Base-by-base conservation (phyloP, 2,113 vertebrate species). In the Manacus vitellinus region DNA sequence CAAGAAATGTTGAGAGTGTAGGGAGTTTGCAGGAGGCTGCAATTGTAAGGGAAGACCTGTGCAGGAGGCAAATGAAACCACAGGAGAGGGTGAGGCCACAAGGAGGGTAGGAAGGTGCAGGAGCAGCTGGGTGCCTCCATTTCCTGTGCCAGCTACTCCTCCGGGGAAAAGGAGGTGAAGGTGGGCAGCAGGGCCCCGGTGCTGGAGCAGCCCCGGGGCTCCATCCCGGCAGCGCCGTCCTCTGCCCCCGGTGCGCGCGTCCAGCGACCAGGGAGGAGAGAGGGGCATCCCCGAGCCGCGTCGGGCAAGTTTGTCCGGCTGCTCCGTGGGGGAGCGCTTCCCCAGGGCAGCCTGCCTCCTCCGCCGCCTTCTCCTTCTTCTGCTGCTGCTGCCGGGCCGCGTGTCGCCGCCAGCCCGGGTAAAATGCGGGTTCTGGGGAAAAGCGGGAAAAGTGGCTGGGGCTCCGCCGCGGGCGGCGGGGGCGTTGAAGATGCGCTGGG, bases 31-130 rank as follows among this genome's bases (percentile, higher is more conserved):
- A 15, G 65, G 85, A 61, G 80, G 49, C 82, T 83, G 83, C 41
- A n/a, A 0, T 0, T 30, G 14, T 7, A 8, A 6, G 18, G 33
- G 25, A 5, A 47, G 24, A 54, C 33, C 35, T 61, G 35, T 28
- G 71, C 51, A 55, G 47, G 44, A 65, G 58, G 47, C 52, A 72
- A 30, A 28, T 62, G 41, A 44, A 76, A 31, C 8, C 13, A 14
- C 14, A 54, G 49, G 58, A 43, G 14, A 33, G 15, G 37, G 17
- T 49, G 22, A 31, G 80, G 86, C 49, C 20, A 2, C 41, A 33
- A 22, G 63, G 71, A 79, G 54, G 10, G 37, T 18, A 59, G 52
- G 41, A 54, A 75, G 56, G 54, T 54, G 41, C 33, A 43, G 47
- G 19, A 85, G 51, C 52, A 70, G 37, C 35, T 24, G 31, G 12